These are phyloP conservation scores for Stratiolaelaps scimitus DNA, from an alignment of 1,140 invertebrate species.

Conservation along the genomic window DNA sequence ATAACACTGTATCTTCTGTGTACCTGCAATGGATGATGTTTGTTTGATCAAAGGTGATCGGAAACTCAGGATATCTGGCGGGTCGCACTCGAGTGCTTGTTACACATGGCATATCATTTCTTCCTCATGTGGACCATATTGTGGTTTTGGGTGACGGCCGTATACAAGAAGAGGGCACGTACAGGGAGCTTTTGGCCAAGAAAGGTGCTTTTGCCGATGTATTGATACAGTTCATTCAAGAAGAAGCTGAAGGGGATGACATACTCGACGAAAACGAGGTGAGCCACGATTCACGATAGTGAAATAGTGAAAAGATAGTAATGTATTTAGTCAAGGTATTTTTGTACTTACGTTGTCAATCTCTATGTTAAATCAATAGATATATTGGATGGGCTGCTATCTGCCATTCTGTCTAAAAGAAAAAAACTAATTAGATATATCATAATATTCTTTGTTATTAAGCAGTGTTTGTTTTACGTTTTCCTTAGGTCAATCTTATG, in stretches of 20 bases:
- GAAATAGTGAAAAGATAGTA: conserved; percentile 13
- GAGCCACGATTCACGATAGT: background rate
- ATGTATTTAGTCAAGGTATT: too few species aligned
- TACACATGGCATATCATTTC: conserved; percentile 40
- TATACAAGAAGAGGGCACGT: conserved; percentile 40
- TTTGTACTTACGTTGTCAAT: too few species aligned
- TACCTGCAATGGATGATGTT: background rate
- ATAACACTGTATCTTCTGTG: background rate
- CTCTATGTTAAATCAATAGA: too few species aligned
- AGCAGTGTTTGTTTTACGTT: background rate
- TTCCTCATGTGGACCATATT: conserved; percentile 41
- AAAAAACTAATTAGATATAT: too few species aligned
- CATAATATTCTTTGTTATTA: background rate
- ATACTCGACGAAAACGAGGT: conserved; percentile 32
- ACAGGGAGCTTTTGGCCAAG: conserved; percentile 39
- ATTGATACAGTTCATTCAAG: conserved; percentile 62
- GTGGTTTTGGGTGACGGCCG: conserved; percentile 40
- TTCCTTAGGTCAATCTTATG: conserved; percentile 4
- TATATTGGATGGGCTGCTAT: too few species aligned
- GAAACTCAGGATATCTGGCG: conserved; percentile 1
- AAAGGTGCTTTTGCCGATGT: conserved; percentile 45
- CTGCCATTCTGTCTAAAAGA: too few species aligned
- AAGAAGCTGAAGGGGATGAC: conserved; percentile 45
- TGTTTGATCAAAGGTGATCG: background rate
- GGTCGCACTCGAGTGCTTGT: conserved; percentile 40